Base-by-base conservation (phyloP, 2,113 vertebrate species). In the Xiphias gladius region DNA sequence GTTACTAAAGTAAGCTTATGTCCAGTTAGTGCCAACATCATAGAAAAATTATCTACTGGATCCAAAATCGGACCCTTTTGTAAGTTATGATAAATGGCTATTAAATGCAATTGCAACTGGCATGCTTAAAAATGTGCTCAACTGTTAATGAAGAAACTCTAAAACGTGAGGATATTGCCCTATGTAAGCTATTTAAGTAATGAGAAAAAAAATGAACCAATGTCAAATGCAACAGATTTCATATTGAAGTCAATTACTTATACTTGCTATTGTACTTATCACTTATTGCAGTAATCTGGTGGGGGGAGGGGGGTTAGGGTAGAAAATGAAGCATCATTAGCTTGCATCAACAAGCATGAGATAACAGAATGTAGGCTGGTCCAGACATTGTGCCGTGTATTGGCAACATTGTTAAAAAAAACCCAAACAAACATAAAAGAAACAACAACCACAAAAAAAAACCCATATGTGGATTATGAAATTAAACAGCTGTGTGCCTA, bases 311-410 rank as follows among this genome's bases (percentile, higher is more conserved):
- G 48, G 26, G 17, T 67, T 24, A 39, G 22, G 58, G 65, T 24
- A 50, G 39, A 64, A 70, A 73, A 54, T 65, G 24, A 59, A 59
- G 30, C 22, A 54, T 75, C 32, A 4, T 32, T 59, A 71, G 55
- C 22, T 73, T 80, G 28, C 52, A 74, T 37, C 76, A 70, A 73
- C 43, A 39, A 73, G 67, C 48, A 76, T 70, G 54, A 67, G 0
- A 58, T 67, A 61, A 66, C 28, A 70, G 58, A 26, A 71, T 54
- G 43, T 26, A 67, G 30, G 66, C 57, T 32, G 28, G 19, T 68
- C 72, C 28, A 66, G 24, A 50, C 17, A 59, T 48, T 64, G 14
- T 9, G 26, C 48, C 41, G 68, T 59, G 19, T 26, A 71, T 20
- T 55, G 22, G 35, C 24, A 20, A 64, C 9, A 73, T 59, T 12